phyloP scores from a whole-genome alignment of 92 coral and sea anemone species.

The Palythoa grandiflora region DNA sequence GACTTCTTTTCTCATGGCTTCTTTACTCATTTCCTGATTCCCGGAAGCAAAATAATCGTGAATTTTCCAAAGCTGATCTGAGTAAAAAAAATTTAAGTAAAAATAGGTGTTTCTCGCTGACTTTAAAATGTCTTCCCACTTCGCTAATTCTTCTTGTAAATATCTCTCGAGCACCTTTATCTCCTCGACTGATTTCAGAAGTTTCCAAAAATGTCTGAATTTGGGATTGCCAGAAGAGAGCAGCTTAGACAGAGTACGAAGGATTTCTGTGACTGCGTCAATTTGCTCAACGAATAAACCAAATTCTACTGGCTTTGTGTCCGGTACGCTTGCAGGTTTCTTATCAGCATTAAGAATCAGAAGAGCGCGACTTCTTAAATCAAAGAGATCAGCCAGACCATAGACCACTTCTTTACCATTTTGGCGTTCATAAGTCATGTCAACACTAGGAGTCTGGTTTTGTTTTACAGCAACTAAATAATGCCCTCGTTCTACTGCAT shows the following conservation, averaged over 20 bases:
- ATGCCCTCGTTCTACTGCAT: conserved; percentile 76
- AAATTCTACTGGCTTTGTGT: conserved; percentile 55
- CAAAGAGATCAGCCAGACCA: conserved; percentile 80
- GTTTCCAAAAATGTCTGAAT: conserved; percentile 63
- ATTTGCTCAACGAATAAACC: conserved; percentile 76
- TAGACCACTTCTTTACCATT: conserved; percentile 67
- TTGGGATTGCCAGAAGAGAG: conserved; percentile 79
- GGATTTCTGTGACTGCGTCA: conserved; percentile 81
- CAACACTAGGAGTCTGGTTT: conserved; percentile 60
- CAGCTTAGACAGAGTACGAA: conserved; percentile 50
- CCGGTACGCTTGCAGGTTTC: conserved; percentile 41
- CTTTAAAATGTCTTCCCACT: conserved; percentile 69
- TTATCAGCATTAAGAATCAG: conserved; percentile 88
- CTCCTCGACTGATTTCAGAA: conserved; percentile 62
- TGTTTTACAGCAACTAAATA: conserved; percentile 61
- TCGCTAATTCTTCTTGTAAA: conserved; percentile 51
- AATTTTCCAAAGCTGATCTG: conserved; percentile 84
- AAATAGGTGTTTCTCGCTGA: conserved; percentile 63
- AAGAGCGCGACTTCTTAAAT: conserved; percentile 95
- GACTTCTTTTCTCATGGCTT: conserved; percentile 24
- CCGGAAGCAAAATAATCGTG: conserved; percentile 63
- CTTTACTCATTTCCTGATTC: conserved; percentile 6
- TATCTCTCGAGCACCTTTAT: conserved; percentile 48
- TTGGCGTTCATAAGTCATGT: conserved; percentile 75
- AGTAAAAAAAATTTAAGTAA: conserved; percentile 86